phyloP scores from a whole-genome alignment of 2,888 invertebrate species.

The Caenorhabditis zanzibari region DNA sequence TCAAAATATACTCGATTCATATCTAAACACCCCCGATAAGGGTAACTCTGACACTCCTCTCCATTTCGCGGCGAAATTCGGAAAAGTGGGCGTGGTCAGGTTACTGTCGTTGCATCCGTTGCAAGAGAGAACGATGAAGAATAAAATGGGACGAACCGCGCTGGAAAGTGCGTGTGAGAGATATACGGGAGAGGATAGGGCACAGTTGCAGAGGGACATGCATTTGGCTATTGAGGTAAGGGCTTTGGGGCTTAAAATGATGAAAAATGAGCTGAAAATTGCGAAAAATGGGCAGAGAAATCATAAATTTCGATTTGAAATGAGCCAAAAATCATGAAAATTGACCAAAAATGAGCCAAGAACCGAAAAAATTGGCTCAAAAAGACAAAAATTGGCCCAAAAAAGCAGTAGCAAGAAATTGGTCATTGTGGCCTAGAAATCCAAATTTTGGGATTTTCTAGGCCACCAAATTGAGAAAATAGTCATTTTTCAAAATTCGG shows the following conservation, averaged over 20 bases:
- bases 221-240: slow-evolving; percentile 43
- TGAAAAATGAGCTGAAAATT: not conserved
- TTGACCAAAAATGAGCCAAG: not conserved
- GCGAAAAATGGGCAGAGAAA: not conserved
- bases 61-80: slow-evolving; percentile 73
- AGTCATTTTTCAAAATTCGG: too few species aligned
- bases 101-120: slow-evolving; percentile 32
- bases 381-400: too few species aligned
- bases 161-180: slow-evolving; percentile 59
- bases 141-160: slow-evolving; percentile 64
- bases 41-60: slow-evolving; percentile 71
- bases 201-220: slow-evolving; percentile 25
- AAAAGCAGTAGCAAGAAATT: not conserved
- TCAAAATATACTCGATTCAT: slow-evolving; percentile 67
- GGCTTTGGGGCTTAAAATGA: not conserved
- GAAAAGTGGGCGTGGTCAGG: slow-evolving; percentile 67
- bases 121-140: slow-evolving; percentile 31
- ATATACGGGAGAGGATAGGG: slow-evolving; percentile 56
- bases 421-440: not conserved
- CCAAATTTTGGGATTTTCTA: not conserved
- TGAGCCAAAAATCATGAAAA: not conserved
- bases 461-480: too few species aligned
- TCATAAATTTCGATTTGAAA: not conserved
- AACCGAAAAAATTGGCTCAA: too few species aligned
- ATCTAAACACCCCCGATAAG: slow-evolving; percentile 74